Percentiles rank a stretch among this genome's conserved stretches.
These are phyloP conservation scores for Cryptomyrus ogoouensis DNA, from an alignment of 2,113 vertebrate species.

Conservation along the genomic window DNA sequence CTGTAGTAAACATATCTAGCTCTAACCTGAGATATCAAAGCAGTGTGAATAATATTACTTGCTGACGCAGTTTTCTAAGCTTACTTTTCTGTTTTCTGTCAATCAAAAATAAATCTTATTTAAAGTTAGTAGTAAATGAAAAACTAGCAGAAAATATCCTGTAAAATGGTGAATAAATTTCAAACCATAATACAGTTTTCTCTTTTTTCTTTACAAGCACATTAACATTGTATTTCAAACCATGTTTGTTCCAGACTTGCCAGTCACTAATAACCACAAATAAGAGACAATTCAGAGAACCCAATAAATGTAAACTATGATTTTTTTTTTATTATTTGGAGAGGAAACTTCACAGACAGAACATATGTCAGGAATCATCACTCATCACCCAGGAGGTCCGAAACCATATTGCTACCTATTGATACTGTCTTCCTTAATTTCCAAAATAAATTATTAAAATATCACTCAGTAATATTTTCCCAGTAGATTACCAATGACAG, in stretches of 20 bases:
- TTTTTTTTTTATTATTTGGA: background rate
- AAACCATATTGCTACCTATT: background rate
- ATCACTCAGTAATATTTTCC: background rate
- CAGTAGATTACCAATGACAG: background rate
- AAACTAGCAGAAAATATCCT: background rate
- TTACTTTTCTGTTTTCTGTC: background rate
- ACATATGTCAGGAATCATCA: background rate
- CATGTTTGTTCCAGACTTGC: background rate
- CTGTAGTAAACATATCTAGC: background rate
- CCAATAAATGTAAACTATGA: background rate
- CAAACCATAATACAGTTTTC: background rate
- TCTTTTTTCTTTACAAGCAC: background rate
- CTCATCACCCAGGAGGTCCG: background rate
- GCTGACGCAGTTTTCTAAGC: background rate
- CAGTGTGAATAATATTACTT: background rate
- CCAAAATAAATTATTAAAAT: background rate
- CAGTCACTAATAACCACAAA: background rate
- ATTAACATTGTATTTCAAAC: background rate
- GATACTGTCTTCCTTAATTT: background rate
- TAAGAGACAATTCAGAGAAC: background rate
- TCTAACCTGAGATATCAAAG: background rate
- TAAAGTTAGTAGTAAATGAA: background rate
- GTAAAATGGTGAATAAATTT: background rate
- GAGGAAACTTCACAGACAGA: background rate
- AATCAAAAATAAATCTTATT: background rate